Evolutionary conservation across 2,888 invertebrate species (phyloP).

Genomic region (Phymatocera aterrima): DNA sequence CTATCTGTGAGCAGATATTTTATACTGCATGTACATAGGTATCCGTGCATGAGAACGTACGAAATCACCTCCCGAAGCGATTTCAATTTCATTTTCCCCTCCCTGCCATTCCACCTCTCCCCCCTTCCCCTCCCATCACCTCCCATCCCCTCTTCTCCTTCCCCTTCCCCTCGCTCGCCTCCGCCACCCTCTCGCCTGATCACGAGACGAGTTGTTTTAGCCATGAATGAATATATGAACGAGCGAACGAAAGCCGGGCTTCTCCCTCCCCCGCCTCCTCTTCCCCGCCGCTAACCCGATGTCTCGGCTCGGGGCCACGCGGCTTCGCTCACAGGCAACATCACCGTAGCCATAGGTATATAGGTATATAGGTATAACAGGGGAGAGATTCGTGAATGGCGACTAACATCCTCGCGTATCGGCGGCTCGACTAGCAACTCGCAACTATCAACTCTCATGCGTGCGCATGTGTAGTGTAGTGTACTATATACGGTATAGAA

Average conservation of each 20-base stretch:
- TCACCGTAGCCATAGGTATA: conserved; percentile 9
- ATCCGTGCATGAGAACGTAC: neutral
- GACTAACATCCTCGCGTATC: no score
- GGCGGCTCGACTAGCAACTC: neutral
- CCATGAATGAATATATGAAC: conserved; percentile 45
- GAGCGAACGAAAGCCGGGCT: conserved; percentile 29
- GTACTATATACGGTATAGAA: no score
- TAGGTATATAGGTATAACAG: no score
- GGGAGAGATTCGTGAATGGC: conserved; percentile 44
- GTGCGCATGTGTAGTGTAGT: neutral
- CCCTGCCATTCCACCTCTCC: neutral
- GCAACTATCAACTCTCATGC: no score
- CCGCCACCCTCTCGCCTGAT: conserved; percentile 33
- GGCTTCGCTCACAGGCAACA: neutral
- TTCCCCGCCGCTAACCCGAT: neutral
- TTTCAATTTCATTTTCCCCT: neutral
- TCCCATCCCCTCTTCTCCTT: neutral
- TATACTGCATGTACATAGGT: neutral
- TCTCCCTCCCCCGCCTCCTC: conserved; percentile 8
- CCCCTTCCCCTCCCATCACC: neutral
- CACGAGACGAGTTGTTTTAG: conserved; percentile 42
- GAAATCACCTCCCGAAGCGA: conserved; percentile 38
- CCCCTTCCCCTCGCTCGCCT: neutral
- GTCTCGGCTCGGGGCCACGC: neutral
- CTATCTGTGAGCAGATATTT: no score